Base-by-base conservation (phyloP, 2,797 vertebrate species). In the Onychomys leucogaster region DNA sequence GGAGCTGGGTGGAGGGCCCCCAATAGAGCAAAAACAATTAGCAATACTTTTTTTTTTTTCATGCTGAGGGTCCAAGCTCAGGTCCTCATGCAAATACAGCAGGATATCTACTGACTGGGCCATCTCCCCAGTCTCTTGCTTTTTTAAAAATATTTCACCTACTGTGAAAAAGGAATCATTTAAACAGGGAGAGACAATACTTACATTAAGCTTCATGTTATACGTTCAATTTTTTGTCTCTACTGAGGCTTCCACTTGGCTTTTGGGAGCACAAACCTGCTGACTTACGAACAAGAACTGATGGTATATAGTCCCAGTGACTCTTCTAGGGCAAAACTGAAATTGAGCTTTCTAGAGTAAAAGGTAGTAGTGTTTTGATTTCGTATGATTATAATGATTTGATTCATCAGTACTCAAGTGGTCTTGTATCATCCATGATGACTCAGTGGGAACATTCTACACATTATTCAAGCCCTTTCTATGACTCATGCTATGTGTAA, bases 401-500 rank as follows among this genome's bases (percentile, higher is more conserved):
- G 94, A 89, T 96, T 85, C 61, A 94, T 89, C 71, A 95, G 52
- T 95, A 96, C 89, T 93, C 63, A 88, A 93, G 94, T 55, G 29
- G 97, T 97, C 97, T 88, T 76, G 4, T 90, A 94, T 95, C 95
- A 93, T 82, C 95, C 95, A 87, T 46, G 89, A 90, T 98, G 96
- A 97, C 95, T 98, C 97, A 98, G 61, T 92, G 96, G 57, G 57
- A 95, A 86, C 0, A 27, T 87, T 96, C 65, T 90, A 77, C 55
- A 87, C 94, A 52, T 97, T 97, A 77, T 96, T 83, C 92, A 95
- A 85, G 65, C 75, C 63, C 21, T 93, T 92, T 97, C 77, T 55
- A 90, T 93, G 96, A 98, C 77, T 98, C 96, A 92, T 97, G 61
- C 84, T 69, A 41, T 90, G 67, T 92, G 96, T 95, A 85, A 96